phyloP scores from a whole-genome alignment of 2,797 vertebrate genomes.

The Hydrophis major region DNA sequence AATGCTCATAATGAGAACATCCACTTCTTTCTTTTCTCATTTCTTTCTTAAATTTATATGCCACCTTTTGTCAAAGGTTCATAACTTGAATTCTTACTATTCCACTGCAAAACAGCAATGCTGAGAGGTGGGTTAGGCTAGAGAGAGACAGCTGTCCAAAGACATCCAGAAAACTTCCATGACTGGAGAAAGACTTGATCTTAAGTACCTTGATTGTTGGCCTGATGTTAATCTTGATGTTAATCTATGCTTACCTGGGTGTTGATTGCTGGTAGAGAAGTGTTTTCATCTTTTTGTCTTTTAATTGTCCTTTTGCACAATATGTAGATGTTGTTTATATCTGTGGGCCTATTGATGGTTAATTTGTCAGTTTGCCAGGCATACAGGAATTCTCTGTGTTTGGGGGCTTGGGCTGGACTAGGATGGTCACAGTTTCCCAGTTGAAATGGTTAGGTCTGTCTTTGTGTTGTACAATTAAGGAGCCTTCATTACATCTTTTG shows the following conservation, averaged over 20 bases:
- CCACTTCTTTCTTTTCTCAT: not conserved
- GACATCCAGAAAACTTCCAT: not conserved
- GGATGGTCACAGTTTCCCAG: not conserved
- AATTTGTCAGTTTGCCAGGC: not conserved
- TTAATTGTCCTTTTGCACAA: not conserved
- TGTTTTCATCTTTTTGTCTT: not conserved
- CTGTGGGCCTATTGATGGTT: not conserved
- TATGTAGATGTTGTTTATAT: not conserved
- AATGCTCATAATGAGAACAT: not conserved
- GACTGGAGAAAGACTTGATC: not conserved
- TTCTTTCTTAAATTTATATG: not conserved
- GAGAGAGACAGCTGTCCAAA: not conserved
- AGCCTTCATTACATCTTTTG: not conserved
- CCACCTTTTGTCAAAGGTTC: not conserved
- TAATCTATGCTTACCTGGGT: not conserved
- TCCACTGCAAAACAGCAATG: not conserved
- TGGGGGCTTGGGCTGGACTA: not conserved
- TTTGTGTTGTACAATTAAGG: not conserved
- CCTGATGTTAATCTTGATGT: not conserved
- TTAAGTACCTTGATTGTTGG: not conserved
- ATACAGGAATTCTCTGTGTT: not conserved
- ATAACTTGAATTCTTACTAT: not conserved
- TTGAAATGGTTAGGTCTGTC: too few species aligned
- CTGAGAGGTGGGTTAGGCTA: not conserved
- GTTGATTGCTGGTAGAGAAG: not conserved